A percentile compares a stretch with the other conserved stretches of the same genome.
These are phyloP conservation scores for Metopia argyrocephala DNA, from an alignment of 2,888 invertebrate genomes.

Conservation along the genomic window DNA sequence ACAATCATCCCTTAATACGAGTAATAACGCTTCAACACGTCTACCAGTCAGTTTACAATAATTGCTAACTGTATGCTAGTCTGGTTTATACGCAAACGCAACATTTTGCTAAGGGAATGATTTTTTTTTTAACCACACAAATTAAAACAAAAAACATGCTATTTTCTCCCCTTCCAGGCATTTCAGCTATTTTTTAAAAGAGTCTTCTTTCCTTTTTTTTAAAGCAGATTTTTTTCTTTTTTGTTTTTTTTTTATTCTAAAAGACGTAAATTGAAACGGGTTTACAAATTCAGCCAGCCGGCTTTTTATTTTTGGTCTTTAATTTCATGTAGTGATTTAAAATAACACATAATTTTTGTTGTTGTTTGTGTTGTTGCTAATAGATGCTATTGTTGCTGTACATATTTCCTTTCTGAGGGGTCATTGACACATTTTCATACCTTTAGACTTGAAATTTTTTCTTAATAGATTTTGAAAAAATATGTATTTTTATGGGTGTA, in stretches of 20 bases:
- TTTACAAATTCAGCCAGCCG: conserved; percentile 14
- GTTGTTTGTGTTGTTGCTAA: too few species aligned
- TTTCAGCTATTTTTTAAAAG: conserved; percentile 14
- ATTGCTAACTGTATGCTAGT: neutral
- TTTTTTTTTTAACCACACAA: neutral
- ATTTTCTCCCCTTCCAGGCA: conserved; percentile 23
- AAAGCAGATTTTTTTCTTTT: neutral
- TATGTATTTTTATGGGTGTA: neutral
- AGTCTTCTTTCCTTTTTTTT: neutral
- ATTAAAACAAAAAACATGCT: neutral
- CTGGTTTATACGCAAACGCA: conserved; percentile 31
- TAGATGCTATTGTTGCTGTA: too few species aligned
- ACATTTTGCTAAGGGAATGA: conserved; percentile 32
- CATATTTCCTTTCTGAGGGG: neutral
- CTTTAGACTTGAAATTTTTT: neutral
- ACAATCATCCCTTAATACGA: conserved; percentile 45
- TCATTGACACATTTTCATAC: conserved; percentile 31
- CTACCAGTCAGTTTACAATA: neutral
- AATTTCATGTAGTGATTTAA: conserved; percentile 20
- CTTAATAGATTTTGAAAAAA: conserved; percentile 10
- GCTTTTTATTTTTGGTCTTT: conserved; percentile 34
- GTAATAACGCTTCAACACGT: conserved; percentile 17
- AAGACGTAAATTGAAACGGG: conserved; percentile 46
- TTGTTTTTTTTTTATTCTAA: neutral
- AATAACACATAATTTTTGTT: conserved; percentile 19